Base-by-base conservation (phyloP, 2,113 vertebrate genomes). In the Pelmatolapia mariae region DNA sequence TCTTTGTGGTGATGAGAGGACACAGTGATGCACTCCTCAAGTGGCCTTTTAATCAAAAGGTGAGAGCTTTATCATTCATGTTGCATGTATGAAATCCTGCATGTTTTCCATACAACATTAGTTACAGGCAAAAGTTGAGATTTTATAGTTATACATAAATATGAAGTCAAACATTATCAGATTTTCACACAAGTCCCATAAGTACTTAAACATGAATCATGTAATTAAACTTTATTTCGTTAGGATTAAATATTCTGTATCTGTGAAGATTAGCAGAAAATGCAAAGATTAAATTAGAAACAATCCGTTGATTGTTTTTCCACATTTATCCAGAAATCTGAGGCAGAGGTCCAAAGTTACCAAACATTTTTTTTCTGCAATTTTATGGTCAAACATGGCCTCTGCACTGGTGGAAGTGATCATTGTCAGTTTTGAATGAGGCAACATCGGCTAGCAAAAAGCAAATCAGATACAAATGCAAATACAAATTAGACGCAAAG, bases 21-120 rank as follows among this genome's bases (percentile, higher is more conserved):
- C 98, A 98, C 87, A 97, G 97, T 0, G 99, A 99, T 0, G 98
- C 98, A 0, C 97, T 99, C 33, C 96, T 99, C 82, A 97, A 97
- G 16, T 99, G 99, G 99, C 99, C 99, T 86, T 99, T 99, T 90
- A 99, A 99, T 93, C 99, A 99, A 93, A 99, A 99, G 98, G 99
- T 99, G 81, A 88, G 93, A 79, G 15, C 43, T 31, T 78, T 78
- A 50, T 78, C 71, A 78, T 31, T 78, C 66, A 73, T 16, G 38
- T 45, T 71, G 38, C n/a, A 73, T 73, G 38, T 73, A 73, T 43
- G 22, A 43, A 68, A 38, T 68, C 33, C 19, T 4, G 19, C 63
- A 68, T 38, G 33, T 68, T 38, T 68, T 68, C 19, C 33, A 68
- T 38, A 68, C 19, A 68, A 68, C 33, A 68, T 68, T 68, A 68